These are phyloP conservation scores for Lagopus leucura DNA, from an alignment of 2,113 vertebrate species.

Conservation along the genomic window DNA sequence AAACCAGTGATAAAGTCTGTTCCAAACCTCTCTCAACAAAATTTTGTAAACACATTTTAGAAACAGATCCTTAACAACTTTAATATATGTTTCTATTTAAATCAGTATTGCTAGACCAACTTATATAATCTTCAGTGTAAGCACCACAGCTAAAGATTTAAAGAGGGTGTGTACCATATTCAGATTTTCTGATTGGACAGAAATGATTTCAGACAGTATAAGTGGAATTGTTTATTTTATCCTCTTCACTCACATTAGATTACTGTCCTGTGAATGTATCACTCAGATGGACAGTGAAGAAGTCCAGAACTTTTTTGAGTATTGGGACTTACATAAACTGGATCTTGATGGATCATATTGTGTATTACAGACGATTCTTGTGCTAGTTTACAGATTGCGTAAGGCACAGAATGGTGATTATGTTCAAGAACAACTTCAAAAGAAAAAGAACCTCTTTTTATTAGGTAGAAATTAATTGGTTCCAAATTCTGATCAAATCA, in stretches of 20 bases:
- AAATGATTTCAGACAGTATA: not conserved
- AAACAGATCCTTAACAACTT: not conserved
- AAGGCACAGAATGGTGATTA: not conserved
- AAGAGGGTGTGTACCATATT: not conserved
- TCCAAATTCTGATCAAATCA: slow-evolving; percentile 47
- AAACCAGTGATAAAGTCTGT: not conserved
- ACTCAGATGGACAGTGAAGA: not conserved
- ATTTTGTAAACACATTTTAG: not conserved
- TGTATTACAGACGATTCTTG: not conserved
- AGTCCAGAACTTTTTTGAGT: not conserved
- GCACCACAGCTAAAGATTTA: not conserved
- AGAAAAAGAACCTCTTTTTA: not conserved
- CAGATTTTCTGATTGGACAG: not conserved
- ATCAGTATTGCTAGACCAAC: not conserved
- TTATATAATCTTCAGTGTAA: not conserved
- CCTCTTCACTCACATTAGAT: not conserved
- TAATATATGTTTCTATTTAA: not conserved
- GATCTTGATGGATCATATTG: not conserved
- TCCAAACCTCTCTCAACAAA: not conserved
- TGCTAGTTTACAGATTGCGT: not conserved
- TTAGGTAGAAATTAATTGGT: slow-evolving; percentile 45
- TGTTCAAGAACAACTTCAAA: not conserved
- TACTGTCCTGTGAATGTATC: not conserved
- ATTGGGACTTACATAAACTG: not conserved
- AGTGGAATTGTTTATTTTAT: not conserved